These are phyloP conservation scores for Synanthedon formicaeformis DNA, from an alignment of 2,888 invertebrate species.

Conservation along the genomic window DNA sequence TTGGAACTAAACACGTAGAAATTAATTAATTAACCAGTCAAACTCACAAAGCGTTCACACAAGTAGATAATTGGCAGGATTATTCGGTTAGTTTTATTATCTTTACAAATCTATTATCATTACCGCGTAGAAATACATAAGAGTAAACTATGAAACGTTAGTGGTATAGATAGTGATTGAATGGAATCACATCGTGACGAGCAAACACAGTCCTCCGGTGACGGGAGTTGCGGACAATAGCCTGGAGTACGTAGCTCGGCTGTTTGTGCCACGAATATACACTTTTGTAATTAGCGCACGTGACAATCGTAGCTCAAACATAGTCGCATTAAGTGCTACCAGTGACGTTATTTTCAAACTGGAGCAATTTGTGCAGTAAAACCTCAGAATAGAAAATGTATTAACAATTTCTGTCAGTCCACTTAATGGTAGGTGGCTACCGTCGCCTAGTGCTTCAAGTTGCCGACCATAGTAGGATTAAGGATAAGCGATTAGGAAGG, in stretches of 20 bases:
- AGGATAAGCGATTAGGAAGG: background rate
- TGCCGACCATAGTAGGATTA: background rate
- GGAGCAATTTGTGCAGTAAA: too few species aligned
- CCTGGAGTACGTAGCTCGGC: conserved; percentile 35
- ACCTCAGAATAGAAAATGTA: background rate
- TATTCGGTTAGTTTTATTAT: background rate
- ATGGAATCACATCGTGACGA: conserved; percentile 24
- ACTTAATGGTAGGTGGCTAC: conserved; percentile 14
- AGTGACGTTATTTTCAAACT: too few species aligned
- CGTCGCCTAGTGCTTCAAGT: too few species aligned
- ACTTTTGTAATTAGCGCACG: conserved; percentile 18
- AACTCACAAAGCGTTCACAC: background rate
- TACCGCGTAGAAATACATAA: background rate
- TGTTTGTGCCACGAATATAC: conserved; percentile 35
- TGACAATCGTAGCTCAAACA: too few species aligned
- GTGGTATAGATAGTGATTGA: conserved; percentile 32
- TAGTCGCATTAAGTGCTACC: too few species aligned
- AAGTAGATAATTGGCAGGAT: background rate
- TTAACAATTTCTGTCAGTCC: background rate
- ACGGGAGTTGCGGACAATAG: conserved; percentile 41
- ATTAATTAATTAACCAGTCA: background rate
- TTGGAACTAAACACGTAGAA: too few species aligned
- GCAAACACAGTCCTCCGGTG: conserved; percentile 27
- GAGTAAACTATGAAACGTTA: conserved; percentile 28
- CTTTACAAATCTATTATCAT: background rate